A percentile compares a stretch with the other conserved stretches of the same genome.
phyloP scores from a whole-genome alignment of 2,113 vertebrate species.

The Casuarius casuarius region DNA sequence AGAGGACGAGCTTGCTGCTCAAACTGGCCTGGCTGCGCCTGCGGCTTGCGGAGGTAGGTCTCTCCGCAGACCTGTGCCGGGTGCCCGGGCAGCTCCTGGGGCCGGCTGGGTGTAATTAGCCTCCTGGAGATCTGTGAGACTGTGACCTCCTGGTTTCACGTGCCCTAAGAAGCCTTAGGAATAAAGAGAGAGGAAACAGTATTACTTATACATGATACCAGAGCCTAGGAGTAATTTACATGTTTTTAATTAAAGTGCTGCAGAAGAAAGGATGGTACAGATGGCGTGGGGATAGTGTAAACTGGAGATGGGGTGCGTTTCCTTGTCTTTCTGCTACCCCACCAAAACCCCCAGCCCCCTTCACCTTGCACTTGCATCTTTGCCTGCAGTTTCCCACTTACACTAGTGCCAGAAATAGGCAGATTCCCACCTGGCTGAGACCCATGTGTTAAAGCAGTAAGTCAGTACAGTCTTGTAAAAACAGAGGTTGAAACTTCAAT shows the following conservation, averaged over 20 bases:
- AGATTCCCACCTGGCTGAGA: background rate
- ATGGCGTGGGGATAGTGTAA: accelerated
- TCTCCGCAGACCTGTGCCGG: accelerated
- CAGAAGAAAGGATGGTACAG: background rate
- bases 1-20: background rate
- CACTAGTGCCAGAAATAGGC: background rate
- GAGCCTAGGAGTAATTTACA: background rate
- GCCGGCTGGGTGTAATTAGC: background rate
- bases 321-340: background rate
- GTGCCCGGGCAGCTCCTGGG: background rate
- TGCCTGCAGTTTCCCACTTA: accelerated
- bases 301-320: background rate
- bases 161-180: background rate
- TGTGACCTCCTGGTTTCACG: accelerated
- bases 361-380: accelerated
- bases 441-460: background rate
- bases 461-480: background rate
- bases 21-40: background rate
- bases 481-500: background rate
- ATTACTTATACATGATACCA: background rate
- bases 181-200: background rate
- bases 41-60: background rate
- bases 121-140: no score
- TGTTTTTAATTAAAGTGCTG: background rate
- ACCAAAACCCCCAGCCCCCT: accelerated